Conservation (phyloP, 1,140 invertebrate species). For the Dufourea novaeangliae region DNA sequence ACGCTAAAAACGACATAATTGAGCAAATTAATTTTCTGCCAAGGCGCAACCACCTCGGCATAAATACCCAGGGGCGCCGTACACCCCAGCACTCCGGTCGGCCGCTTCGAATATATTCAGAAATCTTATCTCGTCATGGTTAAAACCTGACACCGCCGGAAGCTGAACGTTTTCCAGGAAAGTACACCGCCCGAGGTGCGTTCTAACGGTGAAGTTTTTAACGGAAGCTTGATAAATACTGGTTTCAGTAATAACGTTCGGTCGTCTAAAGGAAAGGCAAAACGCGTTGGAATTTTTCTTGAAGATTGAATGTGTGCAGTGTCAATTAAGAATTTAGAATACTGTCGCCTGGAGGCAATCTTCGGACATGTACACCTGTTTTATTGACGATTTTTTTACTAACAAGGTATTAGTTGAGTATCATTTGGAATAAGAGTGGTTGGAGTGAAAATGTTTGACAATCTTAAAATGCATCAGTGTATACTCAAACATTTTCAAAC, state of each 20-base stretch:
- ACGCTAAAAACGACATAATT: conserved; percentile 63
- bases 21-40: conserved; percentile 60
- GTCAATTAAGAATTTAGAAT: no score
- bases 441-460: no score
- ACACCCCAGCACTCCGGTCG: not conserved
- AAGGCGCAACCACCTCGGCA: conserved; percentile 6
- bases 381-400: no score
- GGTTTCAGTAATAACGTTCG: not conserved
- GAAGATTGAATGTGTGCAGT: not conserved
- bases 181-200: not conserved
- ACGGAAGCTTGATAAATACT: not conserved
- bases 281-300: no score
- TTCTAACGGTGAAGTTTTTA: conserved; percentile 7
- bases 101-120: conserved; percentile 29
- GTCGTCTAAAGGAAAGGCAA: not conserved
- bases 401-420: no score
- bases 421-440: no score
- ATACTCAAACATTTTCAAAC: no score
- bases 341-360: no score
- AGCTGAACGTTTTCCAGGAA: conserved; percentile 33
- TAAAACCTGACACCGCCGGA: conserved; percentile 37
- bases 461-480: no score
- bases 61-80: conserved; percentile 15
- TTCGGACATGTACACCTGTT: no score
- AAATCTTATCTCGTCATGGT: conserved; percentile 24